Base-by-base conservation (phyloP, 2,113 vertebrate genomes). In the Falco punctatus region DNA sequence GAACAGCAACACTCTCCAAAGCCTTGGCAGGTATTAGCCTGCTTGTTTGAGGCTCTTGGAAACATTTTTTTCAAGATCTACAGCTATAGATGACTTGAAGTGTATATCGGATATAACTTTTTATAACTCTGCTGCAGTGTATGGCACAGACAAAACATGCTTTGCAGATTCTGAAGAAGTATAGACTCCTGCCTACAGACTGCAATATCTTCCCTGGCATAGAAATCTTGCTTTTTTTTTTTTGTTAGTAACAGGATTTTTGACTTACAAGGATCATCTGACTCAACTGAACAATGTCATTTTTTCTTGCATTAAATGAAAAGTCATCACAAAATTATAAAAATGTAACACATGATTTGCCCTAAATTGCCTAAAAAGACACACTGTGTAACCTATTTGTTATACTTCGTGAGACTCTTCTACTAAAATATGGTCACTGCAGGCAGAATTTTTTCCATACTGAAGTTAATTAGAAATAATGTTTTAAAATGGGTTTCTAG, bases 21-120 rank as follows among this genome's bases (percentile, higher is more conserved):
- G 2, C 5, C 24, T 1, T 32, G 9, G 7, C 48, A 40, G 4
- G 1, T 38, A 17, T 84, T 59, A 58, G 3, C 12, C 24, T 46
- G 16, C 10, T 66, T 49, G 14, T 52, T 44, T 54, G 51, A 65
- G 11, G 16, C 54, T 79, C 46, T 71, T 40, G 66, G 38, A 81
- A 83, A 64, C 1, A 42, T 10, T 15, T 48, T 87, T 84, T 70
- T 49, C 4, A 78, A 74, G 48, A 46, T 54, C 28, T 74, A 46
- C 33, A 65, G 15, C 49, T 48, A 23, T 5, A 52, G 23, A 33
- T 77, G 22, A 2, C 54, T 67, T 32, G 16, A 17, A 13, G 6
- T 35, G 13, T n/a, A 33, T 33, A 59, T 69, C 16, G 72, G 44
- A n/a, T 72, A 32, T 4, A 72, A 21, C 49, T 6, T 18, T 83